A percentile compares a stretch with the other conserved stretches of the same genome.
phyloP scores from a whole-genome alignment of 2,888 invertebrate species.

The Perdita meconis region DNA sequence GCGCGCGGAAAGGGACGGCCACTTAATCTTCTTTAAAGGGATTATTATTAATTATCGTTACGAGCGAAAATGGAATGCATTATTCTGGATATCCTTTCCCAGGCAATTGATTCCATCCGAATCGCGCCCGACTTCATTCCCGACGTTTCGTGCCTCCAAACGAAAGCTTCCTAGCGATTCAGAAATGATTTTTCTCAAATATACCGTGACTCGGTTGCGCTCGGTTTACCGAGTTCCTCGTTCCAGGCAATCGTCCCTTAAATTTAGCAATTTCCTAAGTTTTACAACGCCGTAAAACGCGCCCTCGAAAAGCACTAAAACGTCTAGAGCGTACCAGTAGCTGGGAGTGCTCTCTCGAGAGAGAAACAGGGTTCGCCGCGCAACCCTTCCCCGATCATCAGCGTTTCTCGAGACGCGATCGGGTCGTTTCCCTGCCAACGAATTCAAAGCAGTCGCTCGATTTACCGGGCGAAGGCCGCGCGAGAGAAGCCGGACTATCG shows the following conservation, averaged over 20 bases:
- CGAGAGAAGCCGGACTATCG: conserved; percentile 20
- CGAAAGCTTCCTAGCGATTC: no score
- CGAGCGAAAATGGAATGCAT: no score
- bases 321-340: not conserved
- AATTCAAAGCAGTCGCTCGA: conserved; percentile 6
- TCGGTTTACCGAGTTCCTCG: conserved; percentile 11
- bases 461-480: conserved; percentile 5
- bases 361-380: conserved; percentile 10
- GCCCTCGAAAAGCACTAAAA: conserved; percentile 9
- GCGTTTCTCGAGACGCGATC: conserved; percentile 4
- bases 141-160: no score
- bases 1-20: no score
- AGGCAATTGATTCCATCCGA: no score
- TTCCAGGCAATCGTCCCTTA: conserved; percentile 25
- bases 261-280: conserved; percentile 20
- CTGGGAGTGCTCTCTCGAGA: not conserved
- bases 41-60: no score
- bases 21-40: no score
- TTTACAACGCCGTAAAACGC: conserved; percentile 35
- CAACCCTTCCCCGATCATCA: not conserved
- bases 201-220: not conserved
- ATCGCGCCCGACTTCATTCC: no score
- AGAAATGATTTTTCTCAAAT: not conserved
- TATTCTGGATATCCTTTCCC: no score
- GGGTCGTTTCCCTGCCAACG: conserved; percentile 7